Conservation (phyloP, 2,888 invertebrate species). For the Phyllotreta cruciferae region DNA sequence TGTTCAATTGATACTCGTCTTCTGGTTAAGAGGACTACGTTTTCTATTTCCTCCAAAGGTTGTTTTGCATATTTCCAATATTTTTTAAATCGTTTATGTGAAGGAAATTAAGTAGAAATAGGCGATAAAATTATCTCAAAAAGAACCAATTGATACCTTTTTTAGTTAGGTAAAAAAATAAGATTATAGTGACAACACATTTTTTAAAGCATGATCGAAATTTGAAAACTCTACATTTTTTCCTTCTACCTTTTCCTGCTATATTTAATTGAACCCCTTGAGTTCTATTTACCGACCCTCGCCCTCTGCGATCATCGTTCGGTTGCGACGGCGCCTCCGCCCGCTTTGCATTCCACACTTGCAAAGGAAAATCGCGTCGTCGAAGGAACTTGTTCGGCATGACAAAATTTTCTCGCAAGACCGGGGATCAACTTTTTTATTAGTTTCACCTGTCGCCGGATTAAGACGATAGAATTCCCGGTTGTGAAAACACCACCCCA, state of each 20-base stretch:
- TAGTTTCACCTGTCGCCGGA: constrained; percentile 27
- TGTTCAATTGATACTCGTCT: constrained; percentile 1
- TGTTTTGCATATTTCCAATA: constrained; percentile 13
- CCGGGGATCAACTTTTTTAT: constrained; percentile 32
- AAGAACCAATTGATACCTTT: background rate
- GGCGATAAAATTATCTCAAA: constrained; percentile 5
- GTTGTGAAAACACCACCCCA: too few relatives aligned
- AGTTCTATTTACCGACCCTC: too few relatives aligned
- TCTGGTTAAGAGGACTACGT: background rate
- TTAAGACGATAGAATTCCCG: too few relatives aligned
- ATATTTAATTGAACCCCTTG: too few relatives aligned
- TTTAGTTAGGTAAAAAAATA: background rate
- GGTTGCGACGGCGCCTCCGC: too few relatives aligned
- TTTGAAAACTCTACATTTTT: too few relatives aligned
- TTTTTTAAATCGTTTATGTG: constrained; percentile 9
- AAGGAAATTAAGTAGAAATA: constrained; percentile 17
- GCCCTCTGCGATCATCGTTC: too few relatives aligned
- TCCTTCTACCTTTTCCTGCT: too few relatives aligned
- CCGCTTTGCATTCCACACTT: too few relatives aligned
- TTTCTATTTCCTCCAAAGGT: constrained; percentile 6
- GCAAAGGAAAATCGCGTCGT: constrained; percentile 35
- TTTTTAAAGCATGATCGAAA: background rate
- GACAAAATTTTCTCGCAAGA: constrained; percentile 38
- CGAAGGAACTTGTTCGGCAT: constrained; percentile 40
- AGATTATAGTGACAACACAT: background rate